These are phyloP conservation scores for Beris morrisii DNA, from an alignment of 2,888 invertebrate species.

Conservation along the genomic window DNA sequence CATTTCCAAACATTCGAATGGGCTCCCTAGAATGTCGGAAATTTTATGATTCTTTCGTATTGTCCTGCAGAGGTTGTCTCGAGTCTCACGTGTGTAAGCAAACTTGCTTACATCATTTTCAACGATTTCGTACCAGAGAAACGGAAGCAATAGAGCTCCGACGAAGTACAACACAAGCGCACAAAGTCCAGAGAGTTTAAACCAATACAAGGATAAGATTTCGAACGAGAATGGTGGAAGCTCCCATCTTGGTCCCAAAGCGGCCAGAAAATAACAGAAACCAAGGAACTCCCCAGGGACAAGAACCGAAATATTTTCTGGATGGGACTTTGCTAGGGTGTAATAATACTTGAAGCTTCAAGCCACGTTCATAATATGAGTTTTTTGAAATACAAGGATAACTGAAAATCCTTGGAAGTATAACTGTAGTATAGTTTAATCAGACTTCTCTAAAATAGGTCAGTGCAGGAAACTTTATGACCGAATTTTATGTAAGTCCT, in stretches of 20 bases:
- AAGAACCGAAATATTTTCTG: conserved; percentile 12
- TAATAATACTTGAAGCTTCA: conserved; percentile 18
- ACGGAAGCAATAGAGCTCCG: conserved; percentile 14
- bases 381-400: too few relatives aligned
- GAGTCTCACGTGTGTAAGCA: too few relatives aligned
- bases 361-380: neutral
- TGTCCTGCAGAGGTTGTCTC: too few relatives aligned
- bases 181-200: neutral
- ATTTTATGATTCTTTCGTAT: too few relatives aligned
- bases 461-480: too few relatives aligned
- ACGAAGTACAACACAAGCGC: conserved; percentile 9
- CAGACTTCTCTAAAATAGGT: too few relatives aligned
- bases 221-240: conserved; percentile 7
- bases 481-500: too few relatives aligned
- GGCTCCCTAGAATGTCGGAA: too few relatives aligned
- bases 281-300: conserved; percentile 23
- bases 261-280: conserved; percentile 26
- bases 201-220: neutral
- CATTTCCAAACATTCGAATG: too few relatives aligned
- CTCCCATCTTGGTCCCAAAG: conserved; percentile 16
- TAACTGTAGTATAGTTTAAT: too few relatives aligned
- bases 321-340: conserved; percentile 33
- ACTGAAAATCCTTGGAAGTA: too few relatives aligned
- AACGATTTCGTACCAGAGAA: conserved; percentile 7
- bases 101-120: conserved; percentile 1